Evolutionary conservation across 2,113 vertebrate species (phyloP).

Genomic region (Tringa solitaria): DNA sequence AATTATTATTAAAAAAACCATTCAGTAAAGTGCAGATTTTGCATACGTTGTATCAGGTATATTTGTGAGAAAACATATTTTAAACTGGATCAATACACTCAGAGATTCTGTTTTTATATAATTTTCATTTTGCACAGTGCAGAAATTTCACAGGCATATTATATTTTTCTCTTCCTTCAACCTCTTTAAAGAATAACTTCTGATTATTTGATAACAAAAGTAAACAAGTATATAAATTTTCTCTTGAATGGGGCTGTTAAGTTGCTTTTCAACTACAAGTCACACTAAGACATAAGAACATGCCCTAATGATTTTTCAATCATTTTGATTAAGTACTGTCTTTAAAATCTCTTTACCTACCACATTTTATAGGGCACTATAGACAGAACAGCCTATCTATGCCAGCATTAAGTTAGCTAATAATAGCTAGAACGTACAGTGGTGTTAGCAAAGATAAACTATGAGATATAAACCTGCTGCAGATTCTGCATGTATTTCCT

Average conservation of each 20-base stretch:
- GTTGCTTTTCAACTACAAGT: background rate
- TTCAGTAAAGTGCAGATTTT: background rate
- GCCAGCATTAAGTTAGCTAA: background rate
- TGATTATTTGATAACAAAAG: background rate
- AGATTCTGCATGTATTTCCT: background rate
- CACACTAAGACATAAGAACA: background rate
- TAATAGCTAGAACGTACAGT: background rate
- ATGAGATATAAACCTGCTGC: background rate
- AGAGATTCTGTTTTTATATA: background rate
- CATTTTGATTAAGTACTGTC: background rate
- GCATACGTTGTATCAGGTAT: background rate
- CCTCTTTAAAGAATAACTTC: background rate
- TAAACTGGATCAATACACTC: background rate
- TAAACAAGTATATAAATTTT: background rate
- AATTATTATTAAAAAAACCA: background rate
- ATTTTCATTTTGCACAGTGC: background rate
- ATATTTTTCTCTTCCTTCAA: background rate
- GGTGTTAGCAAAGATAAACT: background rate
- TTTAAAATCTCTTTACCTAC: slow-evolving; percentile 1
- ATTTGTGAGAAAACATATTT: background rate
- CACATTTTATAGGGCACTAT: background rate
- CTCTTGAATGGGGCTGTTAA: background rate
- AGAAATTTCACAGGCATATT: background rate
- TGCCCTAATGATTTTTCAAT: slow-evolving; percentile 7
- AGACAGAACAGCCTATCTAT: background rate